phyloP scores from a whole-genome alignment of 2,113 vertebrate genomes.

The Apteryx owenii region DNA sequence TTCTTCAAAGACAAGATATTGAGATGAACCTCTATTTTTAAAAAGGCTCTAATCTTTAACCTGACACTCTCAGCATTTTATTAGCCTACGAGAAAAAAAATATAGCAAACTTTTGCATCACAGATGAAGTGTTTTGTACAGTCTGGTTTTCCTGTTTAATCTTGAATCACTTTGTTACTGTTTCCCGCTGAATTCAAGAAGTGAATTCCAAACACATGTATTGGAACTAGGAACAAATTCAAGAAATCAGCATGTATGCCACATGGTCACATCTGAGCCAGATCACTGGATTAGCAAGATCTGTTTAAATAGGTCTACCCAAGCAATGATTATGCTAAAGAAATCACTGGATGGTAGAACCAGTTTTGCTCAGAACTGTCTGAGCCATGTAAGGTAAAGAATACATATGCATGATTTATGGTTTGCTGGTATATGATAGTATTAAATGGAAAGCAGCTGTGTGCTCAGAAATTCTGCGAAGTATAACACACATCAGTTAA shows the following conservation, averaged over 20 bases:
- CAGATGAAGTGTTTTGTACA: neutral
- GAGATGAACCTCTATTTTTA: neutral
- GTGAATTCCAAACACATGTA: neutral
- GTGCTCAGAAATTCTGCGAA: neutral
- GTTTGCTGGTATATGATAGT: neutral
- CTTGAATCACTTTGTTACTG: neutral
- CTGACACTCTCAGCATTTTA: neutral
- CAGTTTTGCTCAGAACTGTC: constrained; percentile 56
- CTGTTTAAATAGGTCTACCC: constrained; percentile 30
- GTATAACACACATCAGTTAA: neutral
- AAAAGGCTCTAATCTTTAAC: neutral
- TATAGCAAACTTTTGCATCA: neutral
- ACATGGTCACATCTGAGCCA: neutral
- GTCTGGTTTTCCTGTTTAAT: neutral
- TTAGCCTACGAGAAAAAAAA: constrained; percentile 2
- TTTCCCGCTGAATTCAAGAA: neutral
- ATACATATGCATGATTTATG: constrained; percentile 12
- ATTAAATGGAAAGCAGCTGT: constrained; percentile 8
- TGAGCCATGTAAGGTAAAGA: constrained; percentile 36
- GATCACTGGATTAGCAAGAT: constrained; percentile 45
- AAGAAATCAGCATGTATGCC: neutral
- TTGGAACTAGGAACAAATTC: neutral
- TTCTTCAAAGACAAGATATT: neutral
- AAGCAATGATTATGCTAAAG: constrained; percentile 52
- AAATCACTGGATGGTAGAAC: constrained; percentile 62